Conservation (phyloP, 2,797 vertebrate genomes). For the Aldrovandia affinis region DNA sequence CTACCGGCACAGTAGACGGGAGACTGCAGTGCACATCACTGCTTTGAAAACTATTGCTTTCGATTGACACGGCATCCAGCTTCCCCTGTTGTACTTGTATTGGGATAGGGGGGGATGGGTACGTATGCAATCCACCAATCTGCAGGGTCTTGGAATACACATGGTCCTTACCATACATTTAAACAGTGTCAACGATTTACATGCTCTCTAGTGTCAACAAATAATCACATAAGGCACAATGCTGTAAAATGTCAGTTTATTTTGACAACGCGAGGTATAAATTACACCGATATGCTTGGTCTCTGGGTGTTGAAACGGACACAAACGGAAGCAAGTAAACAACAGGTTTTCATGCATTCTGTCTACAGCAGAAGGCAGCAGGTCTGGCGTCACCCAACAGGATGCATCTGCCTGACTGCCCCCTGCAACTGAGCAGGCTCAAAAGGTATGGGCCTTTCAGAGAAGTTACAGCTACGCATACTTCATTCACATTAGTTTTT, state of each 20-base stretch:
- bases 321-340: not conserved
- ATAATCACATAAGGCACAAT: not conserved
- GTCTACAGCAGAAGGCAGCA: not conserved
- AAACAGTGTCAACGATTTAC: not conserved
- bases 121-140: too few relatives aligned
- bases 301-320: not conserved
- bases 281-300: conserved; percentile 22
- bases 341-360: conserved; percentile 9
- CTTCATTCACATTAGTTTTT: not conserved
- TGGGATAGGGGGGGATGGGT: too few relatives aligned
- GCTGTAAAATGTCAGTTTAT: conserved; percentile 27
- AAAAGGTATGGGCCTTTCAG: not conserved
- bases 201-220: not conserved
- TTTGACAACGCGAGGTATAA: not conserved
- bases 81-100: too few relatives aligned
- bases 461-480: not conserved
- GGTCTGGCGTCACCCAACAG: conserved; percentile 6
- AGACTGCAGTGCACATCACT: too few relatives aligned
- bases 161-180: conserved; percentile 37
- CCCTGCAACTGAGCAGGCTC: too few relatives aligned
- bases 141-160: conserved; percentile 31
- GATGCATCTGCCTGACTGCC: not conserved
- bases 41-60: too few relatives aligned
- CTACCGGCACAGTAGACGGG: too few relatives aligned
- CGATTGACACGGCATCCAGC: too few relatives aligned